phyloP scores from a whole-genome alignment of 2,797 vertebrate genomes.

The Picus viridis region DNA sequence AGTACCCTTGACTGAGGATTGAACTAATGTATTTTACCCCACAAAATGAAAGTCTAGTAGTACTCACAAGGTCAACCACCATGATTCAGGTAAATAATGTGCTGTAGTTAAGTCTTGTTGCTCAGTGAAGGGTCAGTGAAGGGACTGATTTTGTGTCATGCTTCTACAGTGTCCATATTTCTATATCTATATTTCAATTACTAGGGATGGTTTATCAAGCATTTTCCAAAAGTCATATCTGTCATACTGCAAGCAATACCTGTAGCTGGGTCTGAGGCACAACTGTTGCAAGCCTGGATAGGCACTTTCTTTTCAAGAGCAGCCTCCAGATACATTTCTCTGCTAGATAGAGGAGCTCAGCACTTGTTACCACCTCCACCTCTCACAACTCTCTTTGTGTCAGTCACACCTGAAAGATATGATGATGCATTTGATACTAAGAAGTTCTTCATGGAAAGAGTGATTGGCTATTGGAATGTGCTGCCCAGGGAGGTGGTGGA shows the following conservation, averaged over 20 bases:
- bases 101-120: background rate
- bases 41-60: background rate
- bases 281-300: background rate
- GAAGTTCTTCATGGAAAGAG: too few species aligned
- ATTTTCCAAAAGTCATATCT: background rate
- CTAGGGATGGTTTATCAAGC: background rate
- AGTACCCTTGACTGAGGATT: background rate
- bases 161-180: background rate
- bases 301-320: background rate
- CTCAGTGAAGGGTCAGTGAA: too few species aligned
- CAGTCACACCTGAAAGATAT: rapidly evolving
- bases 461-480: too few species aligned
- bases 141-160: background rate
- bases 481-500: too few species aligned
- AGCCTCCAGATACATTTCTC: background rate
- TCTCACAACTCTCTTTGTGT: background rate
- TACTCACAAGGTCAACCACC: background rate
- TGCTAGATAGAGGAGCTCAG: background rate
- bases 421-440: too few species aligned
- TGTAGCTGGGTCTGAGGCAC: background rate
- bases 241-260: background rate
- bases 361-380: background rate
- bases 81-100: background rate
- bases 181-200: background rate
- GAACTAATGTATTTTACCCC: background rate